A percentile compares a stretch with the other conserved stretches of the same genome.
Conservation (phyloP, 2,888 invertebrate genomes). For the Phytoseiulus persimilis region DNA sequence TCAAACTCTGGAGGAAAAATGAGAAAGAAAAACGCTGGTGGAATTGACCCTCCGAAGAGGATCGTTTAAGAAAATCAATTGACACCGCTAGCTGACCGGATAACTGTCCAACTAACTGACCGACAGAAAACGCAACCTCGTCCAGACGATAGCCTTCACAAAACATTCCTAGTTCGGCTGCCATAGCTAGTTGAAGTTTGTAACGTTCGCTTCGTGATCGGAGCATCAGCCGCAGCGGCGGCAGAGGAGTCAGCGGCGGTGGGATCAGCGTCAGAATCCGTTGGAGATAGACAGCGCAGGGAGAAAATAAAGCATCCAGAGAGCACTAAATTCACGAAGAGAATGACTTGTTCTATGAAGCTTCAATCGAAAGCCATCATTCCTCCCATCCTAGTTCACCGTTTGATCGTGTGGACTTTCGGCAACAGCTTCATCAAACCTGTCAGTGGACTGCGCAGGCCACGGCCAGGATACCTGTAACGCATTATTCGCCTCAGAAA, state of each 20-base stretch:
- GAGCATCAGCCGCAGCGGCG: no score
- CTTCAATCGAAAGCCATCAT: not conserved
- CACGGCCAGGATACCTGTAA: not conserved
- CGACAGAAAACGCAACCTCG: not conserved
- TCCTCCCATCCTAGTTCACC: not conserved
- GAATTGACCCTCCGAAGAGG: not conserved
- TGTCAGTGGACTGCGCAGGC: not conserved
- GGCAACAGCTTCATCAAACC: not conserved
- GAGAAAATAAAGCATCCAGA: not conserved
- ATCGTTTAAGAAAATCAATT: not conserved
- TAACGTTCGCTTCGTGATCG: conserved; percentile 5
- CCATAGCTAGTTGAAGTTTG: not conserved
- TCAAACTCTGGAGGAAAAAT: not conserved
- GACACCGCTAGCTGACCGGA: not conserved
- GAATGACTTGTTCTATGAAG: not conserved
- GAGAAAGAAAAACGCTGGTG: not conserved
- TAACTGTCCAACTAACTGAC: not conserved
- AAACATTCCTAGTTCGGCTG: not conserved
- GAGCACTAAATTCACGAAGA: not conserved
- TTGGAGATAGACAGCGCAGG: not conserved
- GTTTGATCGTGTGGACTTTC: not conserved
- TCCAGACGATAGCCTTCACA: not conserved
- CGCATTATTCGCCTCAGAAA: no score
- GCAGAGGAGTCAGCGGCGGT: no score
- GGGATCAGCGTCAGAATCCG: not conserved